Evolutionary conservation across 2,888 invertebrate species (phyloP).

Genomic region (Bugulina stolonifera): DNA sequence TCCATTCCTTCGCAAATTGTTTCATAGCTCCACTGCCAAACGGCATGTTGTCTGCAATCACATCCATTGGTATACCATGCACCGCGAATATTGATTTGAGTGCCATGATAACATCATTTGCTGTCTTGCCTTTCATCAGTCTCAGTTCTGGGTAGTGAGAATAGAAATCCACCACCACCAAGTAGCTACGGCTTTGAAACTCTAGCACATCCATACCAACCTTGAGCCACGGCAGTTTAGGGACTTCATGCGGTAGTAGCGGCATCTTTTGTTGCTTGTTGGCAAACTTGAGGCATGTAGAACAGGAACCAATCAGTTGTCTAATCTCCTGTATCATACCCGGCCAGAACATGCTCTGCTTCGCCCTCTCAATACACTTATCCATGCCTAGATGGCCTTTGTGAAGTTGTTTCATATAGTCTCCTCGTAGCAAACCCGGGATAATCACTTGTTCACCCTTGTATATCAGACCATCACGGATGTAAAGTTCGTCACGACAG

Average conservation of each 20-base stretch:
- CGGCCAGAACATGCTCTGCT: not conserved
- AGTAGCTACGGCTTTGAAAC: not conserved
- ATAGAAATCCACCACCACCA: slow-evolving; percentile 10
- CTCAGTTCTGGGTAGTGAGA: slow-evolving; percentile 2
- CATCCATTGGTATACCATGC: slow-evolving; percentile 6
- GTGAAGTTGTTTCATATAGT: too few species aligned
- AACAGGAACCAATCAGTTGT: not conserved
- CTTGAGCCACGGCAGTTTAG: not conserved
- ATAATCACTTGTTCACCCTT: too few species aligned
- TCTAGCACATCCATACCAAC: slow-evolving; percentile 14
- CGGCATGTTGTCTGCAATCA: slow-evolving; percentile 18
- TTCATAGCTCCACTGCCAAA: not conserved
- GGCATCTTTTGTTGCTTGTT: not conserved
- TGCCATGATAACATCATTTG: not conserved
- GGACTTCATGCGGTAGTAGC: not conserved
- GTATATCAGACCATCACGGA: too few species aligned
- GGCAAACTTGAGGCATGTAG: too few species aligned
- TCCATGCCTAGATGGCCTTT: too few species aligned
- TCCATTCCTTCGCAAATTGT: not conserved
- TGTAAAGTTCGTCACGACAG: too few species aligned
- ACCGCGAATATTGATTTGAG: not conserved
- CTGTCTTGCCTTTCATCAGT: not conserved
- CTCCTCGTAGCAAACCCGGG: too few species aligned
- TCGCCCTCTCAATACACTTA: too few species aligned
- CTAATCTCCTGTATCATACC: not conserved